Evolutionary conservation across 2,113 vertebrate species (phyloP), one percentile per base, ranked within the genome.

Genomic region (Campylomormyrus tamandua): DNA sequence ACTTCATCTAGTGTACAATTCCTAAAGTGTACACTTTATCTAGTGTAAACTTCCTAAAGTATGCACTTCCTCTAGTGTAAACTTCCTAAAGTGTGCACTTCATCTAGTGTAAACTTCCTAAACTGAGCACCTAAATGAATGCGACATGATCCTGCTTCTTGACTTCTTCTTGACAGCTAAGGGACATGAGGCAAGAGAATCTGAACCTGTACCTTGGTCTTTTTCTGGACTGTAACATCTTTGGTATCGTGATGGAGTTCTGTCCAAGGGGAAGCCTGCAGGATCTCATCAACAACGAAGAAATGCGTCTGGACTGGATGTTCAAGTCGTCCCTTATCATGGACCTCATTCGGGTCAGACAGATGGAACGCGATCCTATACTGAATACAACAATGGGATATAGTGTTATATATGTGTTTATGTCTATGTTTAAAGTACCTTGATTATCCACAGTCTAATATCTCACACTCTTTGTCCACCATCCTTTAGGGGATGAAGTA

Each of bases 281-380:
- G 5, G 97, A 98, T 87, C 97, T 98, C 1, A 94, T 98, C 48
- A 91, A 92, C 3, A 96, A 98, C 62, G 46, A 92, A 39, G 95
- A 97, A 74, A 97, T 98, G 93, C 97, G 97, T 89, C 93, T 98
- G 27, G 97, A 98, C 92, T 98, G 97, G 97, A 98, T 98, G 97
- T 98, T 98, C 94, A 98, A 98, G 88, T 97, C 97, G 0, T 98
- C 97, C 0, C 95, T 98, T 58, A 94, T 98, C 21, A 94, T 97
- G 80, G 97, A 98, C 92, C 97, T 98, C 74, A 98, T 98, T 92
- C 96, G 96, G 96, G n/a, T 87, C n/a, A 62, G 66, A 48, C 8
- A 48, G 45, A 6, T 21, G 21, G 19, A 13, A 84, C 83, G 21
- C 1, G 1, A 46, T 48, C 19, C 6, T 42, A 48, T 84, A 46